phyloP scores from a whole-genome alignment of 2,113 vertebrate species.

The Tricholaema leucomelas region DNA sequence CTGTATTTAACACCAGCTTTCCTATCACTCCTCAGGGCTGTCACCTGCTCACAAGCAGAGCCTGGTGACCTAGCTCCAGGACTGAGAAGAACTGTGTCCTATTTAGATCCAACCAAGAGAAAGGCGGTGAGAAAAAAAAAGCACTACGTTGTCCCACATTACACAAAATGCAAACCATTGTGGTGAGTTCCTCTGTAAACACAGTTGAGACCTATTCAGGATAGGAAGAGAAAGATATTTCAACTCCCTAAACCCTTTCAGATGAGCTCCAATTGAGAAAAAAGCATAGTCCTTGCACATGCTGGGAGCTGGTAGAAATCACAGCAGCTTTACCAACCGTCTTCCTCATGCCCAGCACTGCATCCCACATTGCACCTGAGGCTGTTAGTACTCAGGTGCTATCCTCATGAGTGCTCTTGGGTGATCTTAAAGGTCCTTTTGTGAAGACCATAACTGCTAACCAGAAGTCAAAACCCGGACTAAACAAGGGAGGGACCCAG shows the following conservation, averaged over 20 bases:
- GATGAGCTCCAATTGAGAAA: not conserved
- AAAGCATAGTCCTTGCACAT: not conserved
- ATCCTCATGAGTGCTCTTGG: fast-evolving
- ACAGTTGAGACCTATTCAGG: fast-evolving
- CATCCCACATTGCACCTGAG: not conserved
- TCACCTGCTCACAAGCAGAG: not conserved
- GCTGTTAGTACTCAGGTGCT: not conserved
- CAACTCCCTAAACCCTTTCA: not conserved
- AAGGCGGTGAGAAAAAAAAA: not conserved
- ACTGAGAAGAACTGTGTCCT: not conserved
- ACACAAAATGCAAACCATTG: not conserved
- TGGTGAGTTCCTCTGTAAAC: not conserved
- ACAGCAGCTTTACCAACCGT: not conserved
- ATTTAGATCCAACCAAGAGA: not conserved
- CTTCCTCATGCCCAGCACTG: not conserved
- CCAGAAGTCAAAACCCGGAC: not conserved
- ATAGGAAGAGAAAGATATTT: not conserved
- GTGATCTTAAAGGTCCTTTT: not conserved
- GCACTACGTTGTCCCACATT: not conserved
- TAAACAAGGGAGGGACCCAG: not conserved
- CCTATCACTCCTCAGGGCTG: not conserved
- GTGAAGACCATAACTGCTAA: not conserved
- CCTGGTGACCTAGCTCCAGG: not conserved
- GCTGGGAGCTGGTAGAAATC: not conserved
- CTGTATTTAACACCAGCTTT: too few species aligned